Evolutionary conservation across 2,113 vertebrate genomes (phyloP).

Genomic region (Nycticryphes semicollaris): DNA sequence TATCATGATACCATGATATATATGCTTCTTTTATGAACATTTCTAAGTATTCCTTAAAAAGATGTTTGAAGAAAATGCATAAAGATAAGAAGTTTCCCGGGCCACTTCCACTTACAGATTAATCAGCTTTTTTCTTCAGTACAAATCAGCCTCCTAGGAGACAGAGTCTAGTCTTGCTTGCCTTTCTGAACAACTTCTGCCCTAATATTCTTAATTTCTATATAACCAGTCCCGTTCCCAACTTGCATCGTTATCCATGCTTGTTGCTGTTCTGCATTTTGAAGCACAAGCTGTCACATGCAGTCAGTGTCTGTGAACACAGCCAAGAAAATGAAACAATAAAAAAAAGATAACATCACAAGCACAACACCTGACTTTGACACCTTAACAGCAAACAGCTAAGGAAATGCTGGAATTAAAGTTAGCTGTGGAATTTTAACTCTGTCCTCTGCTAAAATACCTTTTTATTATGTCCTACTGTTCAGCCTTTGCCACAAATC

Average conservation of each 20-base stretch:
- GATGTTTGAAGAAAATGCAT: neutral
- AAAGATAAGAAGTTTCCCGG: neutral
- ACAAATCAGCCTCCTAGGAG: neutral
- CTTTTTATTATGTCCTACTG: neutral
- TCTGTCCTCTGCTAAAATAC: neutral
- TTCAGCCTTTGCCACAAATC: neutral
- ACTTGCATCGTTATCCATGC: accelerated
- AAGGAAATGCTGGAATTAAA: neutral
- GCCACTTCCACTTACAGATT: neutral
- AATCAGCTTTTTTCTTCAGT: neutral
- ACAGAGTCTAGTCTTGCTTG: neutral
- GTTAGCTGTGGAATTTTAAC: neutral
- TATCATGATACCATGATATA: neutral
- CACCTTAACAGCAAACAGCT: neutral
- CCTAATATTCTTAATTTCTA: neutral
- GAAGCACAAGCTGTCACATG: neutral
- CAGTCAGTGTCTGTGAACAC: neutral
- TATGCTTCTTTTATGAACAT: accelerated
- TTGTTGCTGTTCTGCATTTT: neutral
- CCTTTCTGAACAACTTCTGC: neutral
- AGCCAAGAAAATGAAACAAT: neutral
- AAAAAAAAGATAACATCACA: neutral
- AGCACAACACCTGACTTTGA: neutral
- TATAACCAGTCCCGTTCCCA: neutral
- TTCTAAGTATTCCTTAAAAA: neutral